Percentiles rank a stretch among this genome's conserved stretches.
These are phyloP conservation scores for Oenanthe oenanthe DNA, from an alignment of 2,113 vertebrate species.

Conservation along the genomic window DNA sequence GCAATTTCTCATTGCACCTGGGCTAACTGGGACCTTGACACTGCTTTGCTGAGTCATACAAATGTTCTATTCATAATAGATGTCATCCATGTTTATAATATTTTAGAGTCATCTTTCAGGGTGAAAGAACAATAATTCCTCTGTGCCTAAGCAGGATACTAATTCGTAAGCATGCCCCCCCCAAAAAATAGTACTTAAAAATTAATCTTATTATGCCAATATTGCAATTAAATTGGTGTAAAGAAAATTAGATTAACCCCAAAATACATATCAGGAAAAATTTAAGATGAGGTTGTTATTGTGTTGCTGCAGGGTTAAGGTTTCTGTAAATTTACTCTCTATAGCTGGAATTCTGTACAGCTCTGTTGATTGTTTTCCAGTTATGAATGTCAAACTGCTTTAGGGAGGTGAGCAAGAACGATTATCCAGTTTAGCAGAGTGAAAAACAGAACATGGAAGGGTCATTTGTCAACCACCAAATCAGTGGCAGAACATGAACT, in stretches of 20 bases:
- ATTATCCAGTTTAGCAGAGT: background rate
- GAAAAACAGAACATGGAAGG: background rate
- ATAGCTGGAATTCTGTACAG: background rate
- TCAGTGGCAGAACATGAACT: background rate
- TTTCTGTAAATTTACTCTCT: background rate
- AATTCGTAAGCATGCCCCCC: background rate
- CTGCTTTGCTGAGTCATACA: constrained; percentile 37
- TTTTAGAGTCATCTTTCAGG: constrained; percentile 12
- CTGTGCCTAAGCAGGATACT: background rate
- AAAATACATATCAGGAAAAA: background rate
- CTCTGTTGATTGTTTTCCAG: background rate
- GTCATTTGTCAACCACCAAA: background rate
- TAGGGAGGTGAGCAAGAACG: background rate
- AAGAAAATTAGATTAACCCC: background rate
- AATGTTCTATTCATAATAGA: background rate
- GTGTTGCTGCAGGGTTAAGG: background rate
- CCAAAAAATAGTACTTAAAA: background rate
- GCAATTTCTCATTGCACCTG: background rate
- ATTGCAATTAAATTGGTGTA: background rate
- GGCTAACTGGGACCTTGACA: background rate
- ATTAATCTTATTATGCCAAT: background rate
- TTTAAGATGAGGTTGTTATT: background rate
- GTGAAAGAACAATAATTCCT: constrained; percentile 14
- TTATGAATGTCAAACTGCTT: background rate
- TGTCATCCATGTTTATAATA: background rate